Evolutionary conservation across 2,113 vertebrate species (phyloP), one percentile per base, ranked within the genome.

Genomic region (Paralichthys olivaceus): DNA sequence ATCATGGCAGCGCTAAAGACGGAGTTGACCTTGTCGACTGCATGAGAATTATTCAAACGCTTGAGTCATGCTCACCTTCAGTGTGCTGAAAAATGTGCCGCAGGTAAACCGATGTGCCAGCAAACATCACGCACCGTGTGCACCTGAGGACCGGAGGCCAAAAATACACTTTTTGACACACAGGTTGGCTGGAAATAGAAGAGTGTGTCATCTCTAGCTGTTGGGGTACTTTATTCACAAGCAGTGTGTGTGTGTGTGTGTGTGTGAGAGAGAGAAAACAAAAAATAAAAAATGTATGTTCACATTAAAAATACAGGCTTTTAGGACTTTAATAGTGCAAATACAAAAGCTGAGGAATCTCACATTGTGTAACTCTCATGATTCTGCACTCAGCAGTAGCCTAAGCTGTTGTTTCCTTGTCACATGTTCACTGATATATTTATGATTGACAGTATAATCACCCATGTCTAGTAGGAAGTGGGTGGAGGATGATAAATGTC

Each of bases 151-250:
- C 37, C 13, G 6, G 34, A 70, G 58, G 79, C 62, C 65, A 65
- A 65, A 72, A 40, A 76, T 83, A 79, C 77, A 83, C 61, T 60
- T 15, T 29, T 47, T 72, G 28, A 72, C 55, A 76, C 49, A 25
- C n/a, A 69, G 51, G 12, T 51, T 4, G 13, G 7, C 68, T 80
- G 75, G 83, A 84, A 85, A 90, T 84, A 90, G 75, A 85, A 67
- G 28, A 12, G 0, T 43, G 47, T 84, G 64, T 60, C 81, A 79
- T 12, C 0, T 74, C 13, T 75, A 25, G 32, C 29, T 60, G 37
- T 62, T 13, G 32, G 23, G 34, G 23, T 22, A 47, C 45, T 47
- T 47, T 47, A 47, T 47, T 47, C 45, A 47, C 45, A 19, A 7
- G 45, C 49, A 53, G 1, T 11, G 49, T 22, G 20, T 53, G 49